Evolutionary conservation across 2,797 vertebrate species (phyloP).

Genomic region (Novumbra hubbsi): DNA sequence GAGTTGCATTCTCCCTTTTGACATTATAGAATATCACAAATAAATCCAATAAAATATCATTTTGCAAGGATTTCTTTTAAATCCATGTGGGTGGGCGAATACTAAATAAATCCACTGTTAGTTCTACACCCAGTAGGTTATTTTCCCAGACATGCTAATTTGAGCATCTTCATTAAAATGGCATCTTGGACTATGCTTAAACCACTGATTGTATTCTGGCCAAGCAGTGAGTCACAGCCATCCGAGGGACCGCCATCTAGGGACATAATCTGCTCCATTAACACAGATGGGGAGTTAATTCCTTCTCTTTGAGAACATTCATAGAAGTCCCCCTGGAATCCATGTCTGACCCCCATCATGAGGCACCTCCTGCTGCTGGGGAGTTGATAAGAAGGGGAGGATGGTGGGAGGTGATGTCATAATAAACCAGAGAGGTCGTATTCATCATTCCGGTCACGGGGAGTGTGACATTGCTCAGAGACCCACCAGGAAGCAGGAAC

Average conservation of each 20-base stretch:
- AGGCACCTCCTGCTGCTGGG: not conserved
- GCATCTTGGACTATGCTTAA: not conserved
- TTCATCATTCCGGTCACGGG: not conserved
- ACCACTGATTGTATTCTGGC: not conserved
- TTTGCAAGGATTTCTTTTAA: no score
- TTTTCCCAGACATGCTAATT: not conserved
- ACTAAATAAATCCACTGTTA: not conserved
- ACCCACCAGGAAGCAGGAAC: not conserved
- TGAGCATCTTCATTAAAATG: not conserved
- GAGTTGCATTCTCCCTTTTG: no score
- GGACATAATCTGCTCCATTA: not conserved
- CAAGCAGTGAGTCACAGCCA: not conserved
- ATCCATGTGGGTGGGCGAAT: no score
- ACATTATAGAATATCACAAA: no score
- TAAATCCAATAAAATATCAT: no score
- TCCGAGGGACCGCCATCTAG: not conserved
- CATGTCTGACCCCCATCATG: not conserved
- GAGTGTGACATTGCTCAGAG: not conserved
- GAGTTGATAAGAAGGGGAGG: not conserved
- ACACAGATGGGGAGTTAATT: not conserved
- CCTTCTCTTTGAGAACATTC: not conserved
- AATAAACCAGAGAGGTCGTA: not conserved
- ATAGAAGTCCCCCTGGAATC: not conserved
- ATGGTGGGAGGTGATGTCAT: slow-evolving; percentile 1
- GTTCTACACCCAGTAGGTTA: not conserved